Conservation (phyloP, 2,888 invertebrate genomes). For the Drosophila nr. medialis region DNA sequence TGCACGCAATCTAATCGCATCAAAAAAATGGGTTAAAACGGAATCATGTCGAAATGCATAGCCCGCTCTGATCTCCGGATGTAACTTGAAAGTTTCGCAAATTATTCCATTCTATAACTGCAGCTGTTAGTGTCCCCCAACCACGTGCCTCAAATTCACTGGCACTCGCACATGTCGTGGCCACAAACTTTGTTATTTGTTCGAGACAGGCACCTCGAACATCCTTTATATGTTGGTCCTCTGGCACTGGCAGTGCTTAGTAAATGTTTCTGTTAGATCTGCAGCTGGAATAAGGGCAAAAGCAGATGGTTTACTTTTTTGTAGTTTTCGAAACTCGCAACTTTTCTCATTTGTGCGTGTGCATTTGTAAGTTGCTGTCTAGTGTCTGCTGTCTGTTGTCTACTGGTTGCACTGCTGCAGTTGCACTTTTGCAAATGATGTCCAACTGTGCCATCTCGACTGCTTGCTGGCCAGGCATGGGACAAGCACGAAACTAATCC, state of each 20-base stretch:
- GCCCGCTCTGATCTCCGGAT: conserved; percentile 33
- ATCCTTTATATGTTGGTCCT: conserved; percentile 2
- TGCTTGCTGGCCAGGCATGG: conserved; percentile 12
- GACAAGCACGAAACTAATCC: conserved; percentile 76
- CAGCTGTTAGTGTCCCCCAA: conserved; percentile 16
- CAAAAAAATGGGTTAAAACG: not conserved
- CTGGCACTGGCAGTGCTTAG: not conserved
- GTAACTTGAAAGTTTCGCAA: conserved; percentile 45
- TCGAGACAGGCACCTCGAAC: conserved; percentile 33
- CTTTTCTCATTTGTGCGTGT: conserved; percentile 80
- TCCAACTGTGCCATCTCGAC: conserved; percentile 52
- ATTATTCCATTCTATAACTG: conserved; percentile 26
- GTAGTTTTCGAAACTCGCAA: conserved; percentile 64
- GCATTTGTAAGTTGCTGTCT: conserved; percentile 63
- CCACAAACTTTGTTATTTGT: conserved; percentile 69
- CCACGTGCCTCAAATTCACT: conserved; percentile 54
- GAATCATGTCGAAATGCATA: conserved; percentile 13
- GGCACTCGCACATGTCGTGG: conserved; percentile 68
- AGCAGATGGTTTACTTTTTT: conserved; percentile 67
- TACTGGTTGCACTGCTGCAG: conserved; percentile 30
- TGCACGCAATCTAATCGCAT: not conserved
- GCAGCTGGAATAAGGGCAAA: conserved; percentile 1
- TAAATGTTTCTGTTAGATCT: conserved; percentile 33
- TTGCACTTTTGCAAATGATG: conserved; percentile 61
- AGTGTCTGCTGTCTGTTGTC: conserved; percentile 14